Evolutionary conservation across 2,888 invertebrate genomes (phyloP).

Genomic region (Orthonychiurus folsomi): DNA sequence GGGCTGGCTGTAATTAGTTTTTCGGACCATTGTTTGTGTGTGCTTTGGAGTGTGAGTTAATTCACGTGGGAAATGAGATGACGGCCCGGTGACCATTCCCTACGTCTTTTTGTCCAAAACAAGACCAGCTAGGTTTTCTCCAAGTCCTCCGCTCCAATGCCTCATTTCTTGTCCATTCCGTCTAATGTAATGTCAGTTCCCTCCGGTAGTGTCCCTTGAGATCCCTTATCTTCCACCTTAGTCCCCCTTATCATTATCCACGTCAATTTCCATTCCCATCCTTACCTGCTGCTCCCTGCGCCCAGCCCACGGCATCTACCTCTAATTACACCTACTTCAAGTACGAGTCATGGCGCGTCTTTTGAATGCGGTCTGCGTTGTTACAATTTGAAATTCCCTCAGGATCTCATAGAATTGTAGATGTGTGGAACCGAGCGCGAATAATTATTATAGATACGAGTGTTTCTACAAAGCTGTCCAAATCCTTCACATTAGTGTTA

Average conservation of each 20-base stretch:
- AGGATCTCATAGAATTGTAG: too few species aligned
- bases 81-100: background rate
- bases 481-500: background rate
- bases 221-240: background rate
- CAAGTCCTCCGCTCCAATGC: background rate
- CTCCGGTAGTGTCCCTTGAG: background rate
- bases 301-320: background rate
- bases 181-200: background rate
- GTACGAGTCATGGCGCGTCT: too few species aligned
- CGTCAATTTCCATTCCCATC: constrained; percentile 1
- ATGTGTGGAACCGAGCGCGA: too few species aligned
- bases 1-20: background rate
- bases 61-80: background rate
- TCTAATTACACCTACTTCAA: too few species aligned
- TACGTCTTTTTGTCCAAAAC: background rate
- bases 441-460: background rate
- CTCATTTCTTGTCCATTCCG: background rate
- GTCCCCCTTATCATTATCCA: background rate
- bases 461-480: background rate
- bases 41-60: background rate
- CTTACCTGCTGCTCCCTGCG: background rate
- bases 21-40: background rate
- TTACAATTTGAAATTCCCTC: too few species aligned
- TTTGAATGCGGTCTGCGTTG: too few species aligned
- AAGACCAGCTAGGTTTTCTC: background rate